Conservation (phyloP, 1,140 invertebrate genomes). For the Solenopsis fugax region DNA sequence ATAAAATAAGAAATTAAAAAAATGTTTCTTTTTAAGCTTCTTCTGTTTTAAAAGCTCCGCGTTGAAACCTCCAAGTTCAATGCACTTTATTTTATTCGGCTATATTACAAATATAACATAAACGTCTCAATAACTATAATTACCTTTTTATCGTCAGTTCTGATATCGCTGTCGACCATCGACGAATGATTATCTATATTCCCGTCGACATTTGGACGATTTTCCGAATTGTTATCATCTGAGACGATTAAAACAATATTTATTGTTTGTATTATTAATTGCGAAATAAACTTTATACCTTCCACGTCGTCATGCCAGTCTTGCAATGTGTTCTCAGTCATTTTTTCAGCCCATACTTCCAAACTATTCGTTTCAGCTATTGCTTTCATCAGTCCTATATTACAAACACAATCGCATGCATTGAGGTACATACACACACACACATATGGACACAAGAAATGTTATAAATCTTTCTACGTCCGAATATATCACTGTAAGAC, state of each 20-base stretch:
- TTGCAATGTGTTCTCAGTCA: conserved; percentile 7
- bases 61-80: neutral
- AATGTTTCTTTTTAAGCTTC: neutral
- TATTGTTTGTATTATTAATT: neutral
- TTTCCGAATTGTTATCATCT: conserved; percentile 24
- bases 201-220: neutral
- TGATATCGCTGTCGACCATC: neutral
- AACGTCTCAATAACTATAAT: neutral
- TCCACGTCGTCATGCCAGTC: neutral
- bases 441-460: neutral
- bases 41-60: neutral
- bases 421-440: neutral
- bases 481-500: neutral
- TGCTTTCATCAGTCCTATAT: conserved; percentile 15
- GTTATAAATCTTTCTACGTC: neutral
- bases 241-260: neutral
- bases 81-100: neutral
- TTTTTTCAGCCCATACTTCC: conserved; percentile 60
- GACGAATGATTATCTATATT: neutral
- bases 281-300: neutral
- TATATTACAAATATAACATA: neutral
- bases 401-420: neutral
- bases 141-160: neutral
- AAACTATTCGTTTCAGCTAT: conserved; percentile 48
- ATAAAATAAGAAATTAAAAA: neutral